Percentiles rank a stretch among this genome's conserved stretches.
phyloP scores from a whole-genome alignment of 2,113 vertebrate genomes.

The Myiopsitta monachus region DNA sequence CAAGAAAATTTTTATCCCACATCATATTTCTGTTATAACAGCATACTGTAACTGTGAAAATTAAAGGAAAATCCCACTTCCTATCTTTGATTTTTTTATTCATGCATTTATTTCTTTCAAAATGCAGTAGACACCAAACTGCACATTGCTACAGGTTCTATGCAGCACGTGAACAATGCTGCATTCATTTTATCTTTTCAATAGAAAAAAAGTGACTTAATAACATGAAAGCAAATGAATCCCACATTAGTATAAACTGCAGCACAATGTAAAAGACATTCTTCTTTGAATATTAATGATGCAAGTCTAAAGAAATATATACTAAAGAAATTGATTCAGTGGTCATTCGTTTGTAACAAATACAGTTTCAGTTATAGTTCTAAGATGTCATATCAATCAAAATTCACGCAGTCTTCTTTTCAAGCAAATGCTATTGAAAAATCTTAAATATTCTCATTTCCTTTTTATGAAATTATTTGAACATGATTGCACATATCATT shows the following conservation, averaged over 20 bases:
- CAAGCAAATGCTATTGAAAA: background rate
- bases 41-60: slow-evolving; percentile 2
- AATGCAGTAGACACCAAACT: background rate
- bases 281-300: slow-evolving; percentile 44
- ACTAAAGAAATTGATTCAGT: slow-evolving; percentile 47
- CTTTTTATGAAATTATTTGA: background rate
- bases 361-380: slow-evolving; percentile 33
- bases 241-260: slow-evolving; percentile 35
- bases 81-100: slow-evolving; percentile 30
- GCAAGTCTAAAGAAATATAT: slow-evolving; percentile 48
- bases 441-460: background rate
- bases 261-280: slow-evolving; percentile 41
- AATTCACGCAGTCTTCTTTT: slow-evolving; percentile 33
- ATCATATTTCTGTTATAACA: background rate
- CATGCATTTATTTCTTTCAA: slow-evolving; percentile 30
- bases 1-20: slow-evolving; percentile 6
- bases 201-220: slow-evolving; percentile 24
- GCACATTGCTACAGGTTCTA: background rate
- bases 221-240: slow-evolving; percentile 44
- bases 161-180: background rate
- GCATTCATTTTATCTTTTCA: slow-evolving; percentile 33
- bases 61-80: slow-evolving; percentile 21
- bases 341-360: slow-evolving; percentile 48
- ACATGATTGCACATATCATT: background rate
- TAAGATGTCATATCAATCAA: slow-evolving; percentile 42